phyloP scores from a whole-genome alignment of 2,113 vertebrate genomes.

The Sciurus niger region DNA sequence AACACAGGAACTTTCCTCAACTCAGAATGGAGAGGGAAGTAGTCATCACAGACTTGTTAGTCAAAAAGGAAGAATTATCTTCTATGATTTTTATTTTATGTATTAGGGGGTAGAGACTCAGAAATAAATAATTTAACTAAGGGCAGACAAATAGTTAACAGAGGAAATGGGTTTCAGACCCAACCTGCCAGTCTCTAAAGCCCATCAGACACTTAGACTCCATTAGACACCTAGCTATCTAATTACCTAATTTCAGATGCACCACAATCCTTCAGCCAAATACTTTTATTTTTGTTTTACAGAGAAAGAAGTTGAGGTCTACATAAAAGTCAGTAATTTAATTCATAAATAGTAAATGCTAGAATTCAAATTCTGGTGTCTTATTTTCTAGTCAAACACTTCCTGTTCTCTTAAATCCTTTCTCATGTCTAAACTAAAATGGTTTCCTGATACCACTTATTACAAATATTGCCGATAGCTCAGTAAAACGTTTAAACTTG shows the following conservation, averaged over 20 bases:
- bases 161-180: neutral
- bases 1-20: neutral
- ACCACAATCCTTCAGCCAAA: neutral
- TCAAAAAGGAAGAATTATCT: neutral
- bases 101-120: neutral
- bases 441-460: constrained; percentile 17
- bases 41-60: neutral
- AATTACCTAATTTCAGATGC: neutral
- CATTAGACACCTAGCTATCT: neutral
- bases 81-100: neutral
- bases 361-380: constrained; percentile 49
- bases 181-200: neutral
- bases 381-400: constrained; percentile 45
- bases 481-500: constrained; percentile 63
- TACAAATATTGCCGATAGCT: constrained; percentile 45
- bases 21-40: neutral
- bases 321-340: constrained; percentile 7
- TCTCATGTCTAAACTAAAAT: constrained; percentile 28
- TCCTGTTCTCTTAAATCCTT: neutral
- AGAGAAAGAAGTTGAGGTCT: neutral
- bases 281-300: neutral
- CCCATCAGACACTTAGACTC: neutral
- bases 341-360: neutral
- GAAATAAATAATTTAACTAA: neutral
- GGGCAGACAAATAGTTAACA: neutral